Evolutionary conservation across 2,888 invertebrate species (phyloP).

Genomic region (Sinelater perroti): DNA sequence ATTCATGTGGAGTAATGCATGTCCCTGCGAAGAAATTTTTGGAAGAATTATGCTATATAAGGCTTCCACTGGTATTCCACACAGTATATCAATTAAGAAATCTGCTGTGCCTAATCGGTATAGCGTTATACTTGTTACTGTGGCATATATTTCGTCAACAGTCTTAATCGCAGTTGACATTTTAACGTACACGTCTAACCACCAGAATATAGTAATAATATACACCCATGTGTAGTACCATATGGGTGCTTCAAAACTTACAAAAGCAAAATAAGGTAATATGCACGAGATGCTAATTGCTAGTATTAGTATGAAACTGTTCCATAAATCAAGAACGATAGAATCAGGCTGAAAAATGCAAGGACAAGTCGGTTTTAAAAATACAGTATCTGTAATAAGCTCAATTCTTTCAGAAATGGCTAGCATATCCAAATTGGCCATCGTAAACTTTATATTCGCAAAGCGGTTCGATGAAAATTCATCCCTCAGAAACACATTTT

Average conservation of each 20-base stretch:
- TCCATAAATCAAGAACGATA: slow-evolving; percentile 27
- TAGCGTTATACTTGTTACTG: slow-evolving; percentile 29
- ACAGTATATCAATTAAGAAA: slow-evolving; percentile 34
- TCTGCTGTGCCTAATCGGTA: slow-evolving; percentile 23
- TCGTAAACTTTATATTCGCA: slow-evolving; percentile 30
- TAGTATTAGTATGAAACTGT: slow-evolving; percentile 20
- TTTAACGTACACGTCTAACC: slow-evolving; percentile 36
- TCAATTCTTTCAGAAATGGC: slow-evolving; percentile 37
- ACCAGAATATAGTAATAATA: slow-evolving; percentile 24
- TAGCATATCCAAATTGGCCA: slow-evolving; percentile 36
- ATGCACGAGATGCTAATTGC: slow-evolving; percentile 19
- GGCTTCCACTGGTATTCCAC: slow-evolving; percentile 38
- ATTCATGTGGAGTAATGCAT: slow-evolving; percentile 34
- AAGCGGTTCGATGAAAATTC: slow-evolving; percentile 31
- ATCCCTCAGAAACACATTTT: slow-evolving; percentile 38
- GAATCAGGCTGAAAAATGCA: slow-evolving; percentile 38
- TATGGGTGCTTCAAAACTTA: slow-evolving; percentile 1
- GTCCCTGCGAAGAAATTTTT: slow-evolving; percentile 8
- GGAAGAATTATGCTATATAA: slow-evolving; percentile 31
- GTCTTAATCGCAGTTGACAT: slow-evolving; percentile 35
- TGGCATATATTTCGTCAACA: slow-evolving; percentile 20
- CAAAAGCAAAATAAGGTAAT: slow-evolving; percentile 35
- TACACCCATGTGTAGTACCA: slow-evolving; percentile 12
- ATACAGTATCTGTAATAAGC: slow-evolving; percentile 36
- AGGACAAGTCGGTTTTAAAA: slow-evolving; percentile 38